Percentiles rank a stretch among this genome's conserved stretches.
phyloP scores from a whole-genome alignment of 2,888 invertebrate species.

The Noctua comes region DNA sequence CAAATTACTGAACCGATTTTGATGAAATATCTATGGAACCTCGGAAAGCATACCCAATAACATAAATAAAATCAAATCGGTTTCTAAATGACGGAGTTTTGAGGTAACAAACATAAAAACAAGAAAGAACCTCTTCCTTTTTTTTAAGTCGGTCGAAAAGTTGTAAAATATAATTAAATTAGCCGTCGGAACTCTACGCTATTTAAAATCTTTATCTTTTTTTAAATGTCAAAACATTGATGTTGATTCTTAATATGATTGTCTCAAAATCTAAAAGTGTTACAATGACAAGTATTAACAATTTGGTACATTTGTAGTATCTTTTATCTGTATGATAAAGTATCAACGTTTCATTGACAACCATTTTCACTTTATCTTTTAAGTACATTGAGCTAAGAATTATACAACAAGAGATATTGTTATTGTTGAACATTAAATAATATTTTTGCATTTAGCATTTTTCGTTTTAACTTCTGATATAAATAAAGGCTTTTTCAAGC shows the following conservation, averaged over 20 bases:
- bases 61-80: too few species aligned
- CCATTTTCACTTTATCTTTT: constrained; percentile 48
- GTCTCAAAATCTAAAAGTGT: constrained; percentile 30
- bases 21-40: too few species aligned
- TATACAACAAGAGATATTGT: background rate
- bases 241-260: constrained; percentile 18
- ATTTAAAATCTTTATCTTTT: constrained; percentile 15
- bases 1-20: too few species aligned
- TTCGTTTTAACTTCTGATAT: background rate
- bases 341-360: constrained; percentile 47
- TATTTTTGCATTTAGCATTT: background rate
- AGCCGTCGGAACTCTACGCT: background rate
- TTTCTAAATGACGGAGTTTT: too few species aligned
- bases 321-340: constrained; percentile 23
- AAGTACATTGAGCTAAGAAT: constrained; percentile 24
- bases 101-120: too few species aligned
- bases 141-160: background rate
- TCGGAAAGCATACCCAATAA: too few species aligned
- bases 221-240: constrained; percentile 30
- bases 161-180: background rate
- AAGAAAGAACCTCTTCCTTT: too few species aligned
- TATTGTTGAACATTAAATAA: background rate
- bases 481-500: background rate
- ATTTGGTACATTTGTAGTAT: constrained; percentile 30
- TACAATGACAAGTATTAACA: constrained; percentile 39